Evolutionary conservation across 2,888 invertebrate genomes (phyloP).

Genomic region (Volucella zonaria): DNA sequence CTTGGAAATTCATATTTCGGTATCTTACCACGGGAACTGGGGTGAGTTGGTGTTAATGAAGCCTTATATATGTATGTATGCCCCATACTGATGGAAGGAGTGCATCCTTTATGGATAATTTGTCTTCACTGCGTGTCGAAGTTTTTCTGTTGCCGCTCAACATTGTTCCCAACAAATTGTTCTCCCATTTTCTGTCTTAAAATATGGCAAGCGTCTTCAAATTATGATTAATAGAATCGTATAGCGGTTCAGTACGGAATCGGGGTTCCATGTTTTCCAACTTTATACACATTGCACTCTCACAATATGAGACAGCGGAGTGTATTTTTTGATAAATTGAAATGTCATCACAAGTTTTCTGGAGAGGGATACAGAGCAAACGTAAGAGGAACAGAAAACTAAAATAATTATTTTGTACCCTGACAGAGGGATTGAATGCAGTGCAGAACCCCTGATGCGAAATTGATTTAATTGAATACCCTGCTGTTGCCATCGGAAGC

Average conservation of each 20-base stretch:
- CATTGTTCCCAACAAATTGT: conserved; percentile 36
- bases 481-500: too few species aligned
- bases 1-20: conserved; percentile 20
- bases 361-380: too few species aligned
- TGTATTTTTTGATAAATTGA: conserved; percentile 57
- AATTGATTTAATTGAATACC: too few species aligned
- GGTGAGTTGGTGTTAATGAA: conserved; percentile 48
- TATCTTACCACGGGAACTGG: conserved; percentile 2
- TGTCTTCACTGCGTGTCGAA: conserved; percentile 16
- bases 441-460: too few species aligned
- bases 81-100: not conserved
- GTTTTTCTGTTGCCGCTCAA: not conserved
- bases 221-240: conserved; percentile 55
- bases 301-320: conserved; percentile 24
- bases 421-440: too few species aligned
- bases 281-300: conserved; percentile 16
- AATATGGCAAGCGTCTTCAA: conserved; percentile 38
- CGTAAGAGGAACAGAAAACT: too few species aligned
- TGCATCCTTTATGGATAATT: conserved; percentile 34
- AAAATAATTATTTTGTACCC: too few species aligned
- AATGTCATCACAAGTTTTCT: not conserved
- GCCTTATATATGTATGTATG: conserved; percentile 13
- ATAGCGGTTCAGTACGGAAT: not conserved
- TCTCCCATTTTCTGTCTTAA: conserved; percentile 17
- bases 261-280: not conserved